A percentile compares a stretch with the other conserved stretches of the same genome.
phyloP scores from a whole-genome alignment of 2,888 invertebrate species.

The Lomographa bimaculata region DNA sequence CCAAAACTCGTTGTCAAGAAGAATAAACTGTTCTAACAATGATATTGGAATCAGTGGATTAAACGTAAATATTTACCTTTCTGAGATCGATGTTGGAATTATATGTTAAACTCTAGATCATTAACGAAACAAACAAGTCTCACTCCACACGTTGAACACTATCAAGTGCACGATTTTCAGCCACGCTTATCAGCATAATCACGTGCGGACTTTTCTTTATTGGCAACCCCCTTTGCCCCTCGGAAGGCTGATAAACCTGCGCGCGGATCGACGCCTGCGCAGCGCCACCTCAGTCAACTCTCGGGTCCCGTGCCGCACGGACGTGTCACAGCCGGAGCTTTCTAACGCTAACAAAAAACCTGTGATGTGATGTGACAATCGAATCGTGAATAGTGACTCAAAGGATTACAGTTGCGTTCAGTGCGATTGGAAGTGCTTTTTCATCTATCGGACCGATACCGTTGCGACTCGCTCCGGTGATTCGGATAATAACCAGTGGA shows the following conservation, averaged over 20 bases:
- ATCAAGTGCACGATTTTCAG: slow-evolving; percentile 49
- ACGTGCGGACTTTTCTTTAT: slow-evolving; percentile 73
- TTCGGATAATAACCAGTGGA: slow-evolving; percentile 74
- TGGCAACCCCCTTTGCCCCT: slow-evolving; percentile 59
- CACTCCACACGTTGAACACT: slow-evolving; percentile 16
- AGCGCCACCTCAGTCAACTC: slow-evolving; percentile 68
- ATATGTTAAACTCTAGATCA: too few relatives aligned
- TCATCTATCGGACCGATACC: slow-evolving; percentile 59
- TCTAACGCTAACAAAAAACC: slow-evolving; percentile 33
- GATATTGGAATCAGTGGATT: too few relatives aligned
- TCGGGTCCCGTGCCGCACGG: slow-evolving; percentile 48
- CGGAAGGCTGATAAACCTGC: slow-evolving; percentile 74
- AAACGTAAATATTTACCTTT: too few relatives aligned
- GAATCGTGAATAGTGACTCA: slow-evolving; percentile 32
- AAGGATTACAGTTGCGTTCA: slow-evolving; percentile 36
- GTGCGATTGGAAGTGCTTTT: slow-evolving; percentile 37
- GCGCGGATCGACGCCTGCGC: slow-evolving; percentile 63
- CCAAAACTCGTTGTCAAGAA: too few relatives aligned
- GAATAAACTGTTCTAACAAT: too few relatives aligned
- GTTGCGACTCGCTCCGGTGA: slow-evolving; percentile 75
- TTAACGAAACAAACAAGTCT: slow-evolving; percentile 32
- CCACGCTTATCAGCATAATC: slow-evolving; percentile 62
- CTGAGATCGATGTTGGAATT: too few relatives aligned
- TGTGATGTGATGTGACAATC: slow-evolving; percentile 50
- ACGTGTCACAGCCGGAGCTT: slow-evolving; percentile 44